Conservation (phyloP, 2,888 invertebrate genomes). For the Halictus quadricinctus region DNA sequence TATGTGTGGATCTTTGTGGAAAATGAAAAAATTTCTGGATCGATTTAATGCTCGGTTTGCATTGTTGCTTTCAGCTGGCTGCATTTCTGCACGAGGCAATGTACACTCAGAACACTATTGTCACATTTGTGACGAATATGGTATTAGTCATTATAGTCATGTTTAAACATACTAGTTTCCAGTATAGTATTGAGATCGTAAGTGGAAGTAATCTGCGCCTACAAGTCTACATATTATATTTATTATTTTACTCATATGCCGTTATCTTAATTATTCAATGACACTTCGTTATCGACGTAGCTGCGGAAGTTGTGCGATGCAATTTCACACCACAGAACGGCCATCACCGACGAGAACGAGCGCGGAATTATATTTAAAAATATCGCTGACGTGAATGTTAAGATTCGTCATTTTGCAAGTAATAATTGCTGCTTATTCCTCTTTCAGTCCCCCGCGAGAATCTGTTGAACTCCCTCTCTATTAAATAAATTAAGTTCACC, state of each 20-base stretch:
- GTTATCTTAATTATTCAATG: neutral
- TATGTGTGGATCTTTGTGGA: too few species aligned
- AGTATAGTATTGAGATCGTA: neutral
- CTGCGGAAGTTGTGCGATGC: slow-evolving; percentile 19
- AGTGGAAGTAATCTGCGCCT: neutral
- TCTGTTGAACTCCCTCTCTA: too few species aligned
- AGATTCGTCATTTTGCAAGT: slow-evolving; percentile 21
- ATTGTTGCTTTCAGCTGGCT: slow-evolving; percentile 15
- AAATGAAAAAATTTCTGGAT: too few species aligned
- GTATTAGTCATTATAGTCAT: fast-evolving
- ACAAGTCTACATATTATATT: neutral
- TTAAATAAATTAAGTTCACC: too few species aligned
- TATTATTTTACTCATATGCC: neutral
- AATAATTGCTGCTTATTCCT: slow-evolving; percentile 11
- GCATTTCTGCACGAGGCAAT: neutral
- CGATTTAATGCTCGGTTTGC: neutral
- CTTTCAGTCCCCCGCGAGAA: neutral
- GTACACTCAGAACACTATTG: neutral
- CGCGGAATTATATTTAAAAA: slow-evolving; percentile 32
- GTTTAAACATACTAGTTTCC: neutral
- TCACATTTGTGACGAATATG: neutral
- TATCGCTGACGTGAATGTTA: neutral
- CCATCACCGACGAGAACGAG: slow-evolving; percentile 22
- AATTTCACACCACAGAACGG: slow-evolving; percentile 18
- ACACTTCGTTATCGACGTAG: neutral